Base-by-base conservation (phyloP, 2,797 vertebrate species). In the Danio aesculapii region DNA sequence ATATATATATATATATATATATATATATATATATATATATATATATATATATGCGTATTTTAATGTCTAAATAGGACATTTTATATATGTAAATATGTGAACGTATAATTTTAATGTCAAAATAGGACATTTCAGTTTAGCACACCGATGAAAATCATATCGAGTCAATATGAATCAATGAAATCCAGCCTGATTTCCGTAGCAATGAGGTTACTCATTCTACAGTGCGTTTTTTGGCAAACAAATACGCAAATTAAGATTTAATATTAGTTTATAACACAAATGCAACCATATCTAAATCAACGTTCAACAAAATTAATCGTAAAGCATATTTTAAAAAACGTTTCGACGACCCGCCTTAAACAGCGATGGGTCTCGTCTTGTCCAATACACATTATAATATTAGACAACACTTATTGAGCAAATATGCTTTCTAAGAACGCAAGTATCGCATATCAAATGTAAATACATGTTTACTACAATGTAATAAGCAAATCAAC, bases 181-280 rank as follows among this genome's bases (percentile, higher is more conserved):
- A 70, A 55, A 64, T 16, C 61, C 16, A 72, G 50, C 43, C 62
- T 11, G 52, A 75, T 74, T 81, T 81, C 71, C 61, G 52, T 74
- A 66, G 61, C 61, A 80, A 49, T 72, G 17, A 64, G 49, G 58
- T 62, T 55, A 50, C 69, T 53, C n/a, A 39, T 17, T 53, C 39
- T 59, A 50, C 39, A 55, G n/a, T 9, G 17, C 58, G 68, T 5
- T 50, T 30, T 50, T 77, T 67, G 19, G 46, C 49, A 5, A 58
- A 53, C 59, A 55, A 30, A 72, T 46, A 63, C 39, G 50, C 14
- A 44, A 4, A 46, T 21, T 6, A 14, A 9, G 4, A 49, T 8
- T 17, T 11, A 69, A n/a, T 17, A 13, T 50, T 8, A 10, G 6
- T 13, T 43, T 49, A 8, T 19, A 16, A 5, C 0, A 21, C 17